phyloP scores from a whole-genome alignment of 2,113 vertebrate genomes.

The Probosciger aterrimus region DNA sequence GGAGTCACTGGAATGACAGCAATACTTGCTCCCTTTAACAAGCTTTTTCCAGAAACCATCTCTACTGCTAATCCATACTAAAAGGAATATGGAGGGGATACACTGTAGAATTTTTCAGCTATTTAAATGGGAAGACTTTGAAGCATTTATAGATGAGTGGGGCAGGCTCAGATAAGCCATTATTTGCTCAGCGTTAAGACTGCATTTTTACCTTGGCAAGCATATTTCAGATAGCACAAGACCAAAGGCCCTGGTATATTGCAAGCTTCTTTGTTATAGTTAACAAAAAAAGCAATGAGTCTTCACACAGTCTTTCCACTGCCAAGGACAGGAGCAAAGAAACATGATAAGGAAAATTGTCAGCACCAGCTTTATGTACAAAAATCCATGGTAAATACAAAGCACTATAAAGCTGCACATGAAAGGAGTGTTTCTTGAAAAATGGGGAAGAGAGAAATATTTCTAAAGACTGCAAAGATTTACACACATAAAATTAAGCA shows the following conservation, averaged over 20 bases:
- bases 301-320: background rate
- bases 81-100: background rate
- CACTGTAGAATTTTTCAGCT: background rate
- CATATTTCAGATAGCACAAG: background rate
- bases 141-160: background rate
- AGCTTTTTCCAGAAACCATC: background rate
- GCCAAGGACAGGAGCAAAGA: constrained; percentile 12
- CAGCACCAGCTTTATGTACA: background rate
- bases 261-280: background rate
- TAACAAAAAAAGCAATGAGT: background rate
- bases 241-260: background rate
- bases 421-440: background rate
- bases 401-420: background rate
- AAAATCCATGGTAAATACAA: background rate
- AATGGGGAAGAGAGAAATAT: background rate
- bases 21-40: background rate
- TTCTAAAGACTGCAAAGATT: background rate
- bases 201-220: constrained; percentile 17
- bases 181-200: background rate
- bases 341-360: background rate
- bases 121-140: background rate
- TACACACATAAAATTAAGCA: background rate
- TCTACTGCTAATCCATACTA: background rate
- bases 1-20: background rate
- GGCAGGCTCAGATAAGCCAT: background rate